Evolutionary conservation across 2,113 vertebrate genomes (phyloP), one percentile per base, ranked within the genome.

Genomic region (Cricetomys ansorgei): DNA sequence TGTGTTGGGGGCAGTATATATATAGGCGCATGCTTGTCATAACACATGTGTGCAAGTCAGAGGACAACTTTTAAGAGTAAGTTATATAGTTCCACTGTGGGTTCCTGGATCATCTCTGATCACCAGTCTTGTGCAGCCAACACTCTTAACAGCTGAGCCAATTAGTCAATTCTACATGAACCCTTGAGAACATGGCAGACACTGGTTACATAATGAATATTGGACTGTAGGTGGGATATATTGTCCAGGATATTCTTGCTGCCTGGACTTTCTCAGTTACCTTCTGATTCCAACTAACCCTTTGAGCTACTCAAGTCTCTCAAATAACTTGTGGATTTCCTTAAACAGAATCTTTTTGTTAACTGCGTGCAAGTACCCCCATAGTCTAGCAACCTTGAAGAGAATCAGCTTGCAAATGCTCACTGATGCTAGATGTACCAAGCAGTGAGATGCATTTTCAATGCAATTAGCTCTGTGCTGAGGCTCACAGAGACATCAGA

Each of bases 381-480:
- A 43, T 8, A 43, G 21, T 3, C 80, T 7, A 89, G 34, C 0
- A 65, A 83, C n/a, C 62, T 92, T 29, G 50, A 81, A 81, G 70
- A 64, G 25, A 95, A 92, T 89, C 67, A 80, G 86, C 27, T 88
- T 88, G 73, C 73, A 89, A 95, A 87, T 43, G 37, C 17, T 88
- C 64, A 8, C 50, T n/a, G 57, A 53, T 59, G 9, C 80, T 79
- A 79, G 59, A 85, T 87, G 21, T 53, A 40, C 43, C 19, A 88
- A 95, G 85, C 48, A 92, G 62, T 12, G 43, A 73, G 59, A 48
- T 70, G 84, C 55, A 40, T 95, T 94, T 97, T 94, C 79, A 91
- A 37, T 64, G 86, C 86, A 80, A 75, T 95, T 91, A 75, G 40
- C 83, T 96, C 53, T 80, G 3, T 76, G 81, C 83, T 34, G 37